Conservation (phyloP, 1,140 invertebrate species). For the Aphelenchoides avenae region DNA sequence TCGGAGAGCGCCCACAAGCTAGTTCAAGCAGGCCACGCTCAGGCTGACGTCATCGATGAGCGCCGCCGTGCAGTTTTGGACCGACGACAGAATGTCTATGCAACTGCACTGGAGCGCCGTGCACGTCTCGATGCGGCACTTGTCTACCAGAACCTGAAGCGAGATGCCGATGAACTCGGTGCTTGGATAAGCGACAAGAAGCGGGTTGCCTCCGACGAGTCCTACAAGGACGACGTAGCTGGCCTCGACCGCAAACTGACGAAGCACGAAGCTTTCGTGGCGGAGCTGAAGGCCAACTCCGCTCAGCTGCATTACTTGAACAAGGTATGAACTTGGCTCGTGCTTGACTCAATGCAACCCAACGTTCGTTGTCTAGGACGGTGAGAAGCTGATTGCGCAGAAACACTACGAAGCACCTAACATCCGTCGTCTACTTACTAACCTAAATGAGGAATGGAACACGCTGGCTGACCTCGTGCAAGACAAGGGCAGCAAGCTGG, state of each 20-base stretch:
- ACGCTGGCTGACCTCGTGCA: conserved; percentile 69
- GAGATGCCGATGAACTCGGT: conserved; percentile 78
- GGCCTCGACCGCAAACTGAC: conserved; percentile 88
- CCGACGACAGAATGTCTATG: conserved; percentile 69
- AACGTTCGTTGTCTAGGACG: conserved; percentile 60
- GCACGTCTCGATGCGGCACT: conserved; percentile 72
- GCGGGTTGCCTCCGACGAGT: conserved; percentile 66
- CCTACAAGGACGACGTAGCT: conserved; percentile 67
- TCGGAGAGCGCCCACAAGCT: conserved; percentile 79
- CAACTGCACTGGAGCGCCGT: conserved; percentile 70
- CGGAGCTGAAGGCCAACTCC: conserved; percentile 85
- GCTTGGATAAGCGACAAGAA: conserved; percentile 84
- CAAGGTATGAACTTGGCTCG: conserved; percentile 71
- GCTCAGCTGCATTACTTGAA: conserved; percentile 70
- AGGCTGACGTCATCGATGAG: conserved; percentile 59
- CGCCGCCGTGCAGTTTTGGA: conserved; percentile 72
- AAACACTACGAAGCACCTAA: conserved; percentile 70
- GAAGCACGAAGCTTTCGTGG: conserved; percentile 94
- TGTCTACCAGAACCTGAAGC: conserved; percentile 78
- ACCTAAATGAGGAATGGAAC: conserved; percentile 73
- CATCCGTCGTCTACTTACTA: conserved; percentile 68
- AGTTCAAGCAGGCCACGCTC: conserved; percentile 78
- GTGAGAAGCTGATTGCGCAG: conserved; percentile 69
- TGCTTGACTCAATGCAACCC: conserved; percentile 10
- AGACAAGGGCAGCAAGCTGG: conserved; percentile 77